These are phyloP conservation scores for Phenganax marumi DNA, from an alignment of 92 coral and sea anemone genomes.

Conservation along the genomic window DNA sequence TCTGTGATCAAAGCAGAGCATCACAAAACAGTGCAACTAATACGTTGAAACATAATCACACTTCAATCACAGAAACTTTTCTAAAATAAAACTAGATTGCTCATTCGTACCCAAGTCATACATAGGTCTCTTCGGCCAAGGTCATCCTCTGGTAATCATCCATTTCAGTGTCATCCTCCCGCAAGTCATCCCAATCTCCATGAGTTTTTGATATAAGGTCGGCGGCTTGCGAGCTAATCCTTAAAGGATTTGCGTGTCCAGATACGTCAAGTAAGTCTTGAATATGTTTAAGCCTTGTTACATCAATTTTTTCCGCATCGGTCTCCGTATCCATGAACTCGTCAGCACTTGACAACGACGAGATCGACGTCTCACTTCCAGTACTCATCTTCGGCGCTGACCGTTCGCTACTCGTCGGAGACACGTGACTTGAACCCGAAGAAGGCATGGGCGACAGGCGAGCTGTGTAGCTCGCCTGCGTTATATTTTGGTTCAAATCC, in stretches of 20 bases:
- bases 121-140: slow-evolving; percentile 98
- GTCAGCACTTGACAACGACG: slow-evolving; percentile 94
- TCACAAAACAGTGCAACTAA: too few relatives aligned
- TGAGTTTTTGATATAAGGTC: slow-evolving; percentile 69
- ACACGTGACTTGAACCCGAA: slow-evolving; percentile 36
- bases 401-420: slow-evolving; percentile 67
- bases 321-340: slow-evolving; percentile 85
- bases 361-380: slow-evolving; percentile 88
- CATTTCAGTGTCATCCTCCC: slow-evolving; percentile 62
- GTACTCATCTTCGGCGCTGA: slow-evolving; percentile 35
- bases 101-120: slow-evolving; percentile 46
- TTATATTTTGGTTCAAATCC: not conserved
- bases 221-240: slow-evolving; percentile 83
- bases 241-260: slow-evolving; percentile 88
- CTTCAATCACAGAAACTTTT: too few relatives aligned
- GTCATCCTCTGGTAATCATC: slow-evolving; percentile 92
- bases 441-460: slow-evolving; percentile 53
- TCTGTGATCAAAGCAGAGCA: not conserved
- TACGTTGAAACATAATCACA: too few relatives aligned
- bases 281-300: slow-evolving; percentile 85
- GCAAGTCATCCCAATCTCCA: slow-evolving; percentile 21
- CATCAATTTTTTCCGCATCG: slow-evolving; percentile 77
- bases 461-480: slow-evolving; percentile 20
- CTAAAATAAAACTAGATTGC: not conserved
- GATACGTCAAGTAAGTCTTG: slow-evolving; percentile 79